Evolutionary conservation across 2,797 vertebrate species (phyloP), one percentile per base, ranked within the genome.

Genomic region (Fistularia commersonii): DNA sequence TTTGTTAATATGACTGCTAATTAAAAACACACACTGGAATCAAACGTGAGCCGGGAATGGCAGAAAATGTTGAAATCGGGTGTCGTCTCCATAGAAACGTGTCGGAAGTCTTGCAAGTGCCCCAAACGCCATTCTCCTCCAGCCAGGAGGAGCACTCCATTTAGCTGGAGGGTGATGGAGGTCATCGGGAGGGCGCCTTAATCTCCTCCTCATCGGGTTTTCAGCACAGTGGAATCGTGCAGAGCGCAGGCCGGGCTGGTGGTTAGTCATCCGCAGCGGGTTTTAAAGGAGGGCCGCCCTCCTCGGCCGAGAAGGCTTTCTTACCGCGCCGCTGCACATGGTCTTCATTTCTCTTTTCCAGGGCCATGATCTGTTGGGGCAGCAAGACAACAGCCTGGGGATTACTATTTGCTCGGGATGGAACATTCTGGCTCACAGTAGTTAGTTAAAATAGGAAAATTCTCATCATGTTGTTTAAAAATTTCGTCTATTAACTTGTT

Each of bases 291-390:
- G 93, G 93, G 10, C 66, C 89, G 8, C 72, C 85, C 1, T 91
- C 90, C 6, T 94, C 90, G 0, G 67, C 41, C 0, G 78, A 62
- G 34, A 91, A 87, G 0, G 72, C 78, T 55, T 97, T 97, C 85
- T 92, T 96, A 40, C 92, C 91, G 1, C 89, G 88, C 62, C 84
- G 93, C 84, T 96, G 95, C 45, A 98, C 82, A 0, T 99, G 95
- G 51, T 96, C 94, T 84, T 98, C 96, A 32, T 98, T 98, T 69
- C 90, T 90, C 85, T 95, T 98, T 87, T 99, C 95, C 89, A 98
- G 62, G 61, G 90, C 87, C 88, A 94, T 91, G 35, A 99, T 97
- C 97, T 99, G 82, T 14, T 45, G 34, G 65, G 50, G 9, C 35
- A 36, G 35, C 7, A 2, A 36, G 9, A 36, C 35, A 4, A 23